Base-by-base conservation (phyloP, 2,888 invertebrate genomes). In the Perizoma affinitatum region DNA sequence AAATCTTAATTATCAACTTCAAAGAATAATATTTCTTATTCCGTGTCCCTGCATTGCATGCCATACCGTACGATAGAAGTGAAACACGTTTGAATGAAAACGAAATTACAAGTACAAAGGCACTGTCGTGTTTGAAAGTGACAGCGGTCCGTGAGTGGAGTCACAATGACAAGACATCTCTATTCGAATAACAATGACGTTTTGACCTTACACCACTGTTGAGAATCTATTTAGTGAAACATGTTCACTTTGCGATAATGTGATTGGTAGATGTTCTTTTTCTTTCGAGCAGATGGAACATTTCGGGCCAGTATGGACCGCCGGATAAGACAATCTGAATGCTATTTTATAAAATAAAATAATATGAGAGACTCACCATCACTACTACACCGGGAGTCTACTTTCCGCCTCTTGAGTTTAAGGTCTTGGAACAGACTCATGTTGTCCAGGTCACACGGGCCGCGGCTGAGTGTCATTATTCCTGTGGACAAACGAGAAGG, bases 401-500 rank as follows among this genome's bases (percentile, higher is more conserved):
- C 97, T 95, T 98, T 97, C 94, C 98, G 96, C 94, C 98, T 96
- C 95, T 98, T 98, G 93, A 98, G 94, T 95, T 98, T 98, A 94
- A 98, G 96, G 95, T 98, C 98, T 96, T 98, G 98, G 95, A 98
- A 98, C 94, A 98, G 97, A 96, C 98, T 98, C 98, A 98, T 98
- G 94, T 97, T 97, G 96, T 97, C 97, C 95, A 97, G 96, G 96
- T 97, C 97, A 94, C 97, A 97, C 95, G 97, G 97, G 95, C 96
- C 96, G 95, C 97, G 97, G 96, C 97, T 97, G 95, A 97, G 96
- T 96, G 97, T 97, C 97, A 97, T 97, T 97, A 97, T 97, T 97
- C 97, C 97, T 97, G 94, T 66, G 62, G 71, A 86, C 87, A 91
- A 90, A 68, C 57, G 76, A 79, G 73, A 60, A 63, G 68, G 51